These are phyloP conservation scores for Caenorhabditis becei DNA, from an alignment of 2,888 invertebrate genomes.

Conservation along the genomic window DNA sequence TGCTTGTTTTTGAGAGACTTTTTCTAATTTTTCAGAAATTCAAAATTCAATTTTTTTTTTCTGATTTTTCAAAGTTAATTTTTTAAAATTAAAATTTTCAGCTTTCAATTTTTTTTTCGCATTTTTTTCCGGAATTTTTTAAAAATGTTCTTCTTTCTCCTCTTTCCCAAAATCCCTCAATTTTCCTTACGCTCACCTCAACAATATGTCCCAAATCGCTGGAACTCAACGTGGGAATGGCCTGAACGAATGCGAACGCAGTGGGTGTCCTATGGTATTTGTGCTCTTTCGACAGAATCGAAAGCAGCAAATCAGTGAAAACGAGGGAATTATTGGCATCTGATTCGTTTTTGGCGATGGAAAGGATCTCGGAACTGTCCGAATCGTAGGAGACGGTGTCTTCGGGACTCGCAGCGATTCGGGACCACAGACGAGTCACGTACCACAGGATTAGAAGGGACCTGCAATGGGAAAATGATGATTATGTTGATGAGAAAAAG, in stretches of 20 bases:
- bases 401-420: slow-evolving; percentile 29
- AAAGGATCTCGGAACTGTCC: slow-evolving; percentile 53
- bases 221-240: slow-evolving; percentile 54
- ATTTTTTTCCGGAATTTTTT: neutral
- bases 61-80: neutral
- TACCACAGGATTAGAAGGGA: slow-evolving; percentile 65
- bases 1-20: neutral
- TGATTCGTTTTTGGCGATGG: slow-evolving; percentile 61
- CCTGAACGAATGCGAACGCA: slow-evolving; percentile 61
- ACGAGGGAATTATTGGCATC: slow-evolving; percentile 54
- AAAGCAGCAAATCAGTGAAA: slow-evolving; percentile 69
- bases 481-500: too few species aligned
- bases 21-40: neutral
- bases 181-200: slow-evolving; percentile 38
- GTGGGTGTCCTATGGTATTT: slow-evolving; percentile 64
- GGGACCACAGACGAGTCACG: slow-evolving; percentile 60
- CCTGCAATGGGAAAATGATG: slow-evolving; percentile 32
- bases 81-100: neutral
- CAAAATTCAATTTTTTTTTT: neutral
- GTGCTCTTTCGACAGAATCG: slow-evolving; percentile 63
- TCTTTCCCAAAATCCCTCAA: neutral
- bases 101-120: neutral
- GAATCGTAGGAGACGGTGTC: slow-evolving; percentile 55
- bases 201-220: slow-evolving; percentile 67
- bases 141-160: neutral